A percentile compares a stretch with the other conserved stretches of the same genome.
phyloP scores from a whole-genome alignment of 2,797 vertebrate species.

The Arrhamphus sclerolepis region DNA sequence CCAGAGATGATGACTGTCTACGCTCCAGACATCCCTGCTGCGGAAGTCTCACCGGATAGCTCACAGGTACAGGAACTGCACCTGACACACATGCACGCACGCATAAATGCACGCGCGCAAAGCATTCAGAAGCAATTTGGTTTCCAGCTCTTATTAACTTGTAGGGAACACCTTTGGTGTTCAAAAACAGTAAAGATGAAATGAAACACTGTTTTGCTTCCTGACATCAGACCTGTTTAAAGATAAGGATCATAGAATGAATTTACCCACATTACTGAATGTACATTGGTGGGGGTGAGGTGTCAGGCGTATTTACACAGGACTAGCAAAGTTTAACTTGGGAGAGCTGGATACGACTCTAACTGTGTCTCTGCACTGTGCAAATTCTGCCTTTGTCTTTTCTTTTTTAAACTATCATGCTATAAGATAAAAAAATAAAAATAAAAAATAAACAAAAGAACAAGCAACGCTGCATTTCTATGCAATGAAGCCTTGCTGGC shows the following conservation, averaged over 20 bases:
- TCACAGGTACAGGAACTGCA: constrained; percentile 53
- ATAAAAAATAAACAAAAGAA: no score
- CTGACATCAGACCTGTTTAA: background rate
- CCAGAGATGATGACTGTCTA: constrained; percentile 58
- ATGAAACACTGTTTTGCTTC: background rate
- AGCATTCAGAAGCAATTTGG: background rate
- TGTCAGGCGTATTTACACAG: constrained; percentile 56
- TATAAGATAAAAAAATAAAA: background rate
- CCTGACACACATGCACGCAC: background rate
- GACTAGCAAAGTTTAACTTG: constrained; percentile 43
- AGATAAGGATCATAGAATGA: background rate
- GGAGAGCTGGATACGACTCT: constrained; percentile 7
- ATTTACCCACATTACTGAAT: background rate
- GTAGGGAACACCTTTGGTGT: background rate
- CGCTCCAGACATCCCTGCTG: constrained; percentile 22
- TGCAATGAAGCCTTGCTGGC: no score
- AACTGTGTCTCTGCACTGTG: background rate
- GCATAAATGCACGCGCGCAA: background rate
- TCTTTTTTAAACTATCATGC: background rate
- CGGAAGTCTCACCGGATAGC: constrained; percentile 40
- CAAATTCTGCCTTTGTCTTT: constrained; percentile 9
- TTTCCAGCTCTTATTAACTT: background rate
- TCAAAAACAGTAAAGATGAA: background rate
- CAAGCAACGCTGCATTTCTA: background rate
- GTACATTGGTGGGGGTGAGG: constrained; percentile 3